Evolutionary conservation across 2,888 invertebrate species (phyloP).

Genomic region (Taphrorychus bicolor): DNA sequence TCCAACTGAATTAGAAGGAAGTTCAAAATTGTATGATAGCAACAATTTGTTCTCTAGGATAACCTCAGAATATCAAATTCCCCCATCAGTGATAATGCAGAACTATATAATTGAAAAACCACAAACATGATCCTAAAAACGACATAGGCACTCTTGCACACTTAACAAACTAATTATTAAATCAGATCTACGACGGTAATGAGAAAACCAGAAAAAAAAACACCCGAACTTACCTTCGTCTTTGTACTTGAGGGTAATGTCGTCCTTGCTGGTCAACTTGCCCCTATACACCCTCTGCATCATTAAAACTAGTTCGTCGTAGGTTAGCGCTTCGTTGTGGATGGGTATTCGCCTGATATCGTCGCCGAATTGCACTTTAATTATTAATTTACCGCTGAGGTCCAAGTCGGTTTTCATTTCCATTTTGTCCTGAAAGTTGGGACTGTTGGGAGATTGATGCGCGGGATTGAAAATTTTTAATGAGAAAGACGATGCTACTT

Average conservation of each 20-base stretch:
- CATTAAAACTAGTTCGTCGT: constrained; percentile 73
- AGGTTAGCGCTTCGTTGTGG: constrained; percentile 76
- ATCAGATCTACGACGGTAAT: constrained; percentile 9
- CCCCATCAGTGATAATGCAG: neutral
- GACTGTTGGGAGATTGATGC: neutral
- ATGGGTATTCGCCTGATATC: constrained; percentile 74
- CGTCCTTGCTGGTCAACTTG: constrained; percentile 68
- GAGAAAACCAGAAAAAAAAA: constrained; percentile 33
- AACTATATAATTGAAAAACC: neutral
- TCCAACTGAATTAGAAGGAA: too few relatives aligned
- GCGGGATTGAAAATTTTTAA: too few relatives aligned
- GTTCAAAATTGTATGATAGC: too few relatives aligned
- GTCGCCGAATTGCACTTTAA: constrained; percentile 68
- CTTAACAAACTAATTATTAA: neutral
- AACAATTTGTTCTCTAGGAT: too few relatives aligned
- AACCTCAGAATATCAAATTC: neutral
- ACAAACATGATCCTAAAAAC: neutral
- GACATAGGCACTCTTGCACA: neutral
- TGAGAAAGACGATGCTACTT: too few relatives aligned
- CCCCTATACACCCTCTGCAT: constrained; percentile 75
- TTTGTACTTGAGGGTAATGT: constrained; percentile 73
- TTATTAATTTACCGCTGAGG: constrained; percentile 63
- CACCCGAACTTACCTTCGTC: constrained; percentile 66
- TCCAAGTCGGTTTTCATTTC: constrained; percentile 59
- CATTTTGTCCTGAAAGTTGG: constrained; percentile 49